phyloP scores from a whole-genome alignment of 2,888 invertebrate species.

The Lomographa bimaculata region DNA sequence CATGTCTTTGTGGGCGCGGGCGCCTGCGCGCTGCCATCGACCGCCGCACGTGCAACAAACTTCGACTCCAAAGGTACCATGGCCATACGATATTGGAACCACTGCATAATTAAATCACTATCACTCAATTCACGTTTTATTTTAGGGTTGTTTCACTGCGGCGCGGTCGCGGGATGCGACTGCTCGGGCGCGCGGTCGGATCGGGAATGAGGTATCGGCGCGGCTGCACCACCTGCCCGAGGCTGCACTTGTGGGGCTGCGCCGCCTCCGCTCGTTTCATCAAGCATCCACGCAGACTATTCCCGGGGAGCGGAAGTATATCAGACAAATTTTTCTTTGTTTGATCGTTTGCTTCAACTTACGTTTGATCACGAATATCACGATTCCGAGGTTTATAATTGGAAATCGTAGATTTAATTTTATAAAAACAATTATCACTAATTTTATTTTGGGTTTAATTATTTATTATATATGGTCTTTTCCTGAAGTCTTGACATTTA shows the following conservation, averaged over 20 bases:
- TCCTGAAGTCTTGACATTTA: no score
- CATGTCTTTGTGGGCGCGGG: slow-evolving; percentile 50
- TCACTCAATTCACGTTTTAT: not conserved
- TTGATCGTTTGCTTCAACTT: slow-evolving; percentile 7
- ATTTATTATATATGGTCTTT: no score
- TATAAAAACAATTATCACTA: no score
- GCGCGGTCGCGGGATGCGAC: slow-evolving; percentile 33
- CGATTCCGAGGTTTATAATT: no score
- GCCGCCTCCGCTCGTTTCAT: slow-evolving; percentile 47
- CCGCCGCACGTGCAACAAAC: slow-evolving; percentile 66
- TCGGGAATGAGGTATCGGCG: slow-evolving; percentile 52
- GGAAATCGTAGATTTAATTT: no score
- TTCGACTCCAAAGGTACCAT: slow-evolving; percentile 23
- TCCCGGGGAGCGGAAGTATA: slow-evolving; percentile 15
- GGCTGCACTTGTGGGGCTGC: slow-evolving; percentile 76
- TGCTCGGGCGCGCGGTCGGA: slow-evolving; percentile 43
- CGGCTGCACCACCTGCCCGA: slow-evolving; percentile 65
- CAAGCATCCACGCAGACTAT: slow-evolving; percentile 66
- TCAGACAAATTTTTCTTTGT: slow-evolving; percentile 12
- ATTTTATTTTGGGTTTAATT: no score
- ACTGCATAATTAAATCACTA: slow-evolving; percentile 24
- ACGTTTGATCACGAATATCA: no score
- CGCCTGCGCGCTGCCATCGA: slow-evolving; percentile 72
- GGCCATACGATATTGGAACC: not conserved
- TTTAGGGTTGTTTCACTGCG: no score